Percentiles rank a stretch among this genome's conserved stretches.
These are phyloP conservation scores for Plutella xylostella DNA, from an alignment of 2,888 invertebrate genomes.

Conservation along the genomic window DNA sequence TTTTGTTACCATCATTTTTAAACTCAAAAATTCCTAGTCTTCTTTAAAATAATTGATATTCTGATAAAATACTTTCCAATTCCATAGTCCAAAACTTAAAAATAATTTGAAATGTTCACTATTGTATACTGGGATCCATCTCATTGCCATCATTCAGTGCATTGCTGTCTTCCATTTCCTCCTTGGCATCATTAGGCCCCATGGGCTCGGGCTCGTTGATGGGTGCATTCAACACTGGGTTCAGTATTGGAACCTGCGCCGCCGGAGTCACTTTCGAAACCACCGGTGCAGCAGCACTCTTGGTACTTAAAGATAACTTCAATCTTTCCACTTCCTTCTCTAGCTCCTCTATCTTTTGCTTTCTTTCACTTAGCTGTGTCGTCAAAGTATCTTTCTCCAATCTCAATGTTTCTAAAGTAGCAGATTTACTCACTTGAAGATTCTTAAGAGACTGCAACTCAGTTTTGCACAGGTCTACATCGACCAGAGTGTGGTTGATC, in stretches of 20 bases:
- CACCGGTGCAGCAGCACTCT: slow-evolving; percentile 38
- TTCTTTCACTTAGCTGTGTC: slow-evolving; percentile 43
- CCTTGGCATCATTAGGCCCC: slow-evolving; percentile 58
- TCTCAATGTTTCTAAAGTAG: slow-evolving; percentile 52
- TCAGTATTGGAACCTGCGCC: slow-evolving; percentile 46
- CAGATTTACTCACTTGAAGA: slow-evolving; percentile 55
- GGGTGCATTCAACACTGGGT: slow-evolving; percentile 42
- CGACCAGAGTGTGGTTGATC: slow-evolving; percentile 46
- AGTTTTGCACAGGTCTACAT: slow-evolving; percentile 53
- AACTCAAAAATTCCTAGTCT: no score
- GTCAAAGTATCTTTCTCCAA: slow-evolving; percentile 55
- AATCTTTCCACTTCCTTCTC: slow-evolving; percentile 48
- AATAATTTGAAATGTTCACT: no score
- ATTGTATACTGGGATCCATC: slow-evolving; percentile 44
- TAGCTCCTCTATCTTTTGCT: slow-evolving; percentile 47
- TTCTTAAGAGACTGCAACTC: slow-evolving; percentile 58
- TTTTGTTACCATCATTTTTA: no score
- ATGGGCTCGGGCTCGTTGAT: slow-evolving; percentile 50
- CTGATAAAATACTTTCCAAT: no score
- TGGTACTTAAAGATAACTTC: slow-evolving; percentile 44
- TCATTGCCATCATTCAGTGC: slow-evolving; percentile 47
- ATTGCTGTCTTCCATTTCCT: slow-evolving; percentile 59
- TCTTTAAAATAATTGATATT: no score
- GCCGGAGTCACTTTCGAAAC: slow-evolving; percentile 49
- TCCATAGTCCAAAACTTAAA: no score